Conservation (phyloP, 2,113 vertebrate species). For the Cyanoliseus patagonus region DNA sequence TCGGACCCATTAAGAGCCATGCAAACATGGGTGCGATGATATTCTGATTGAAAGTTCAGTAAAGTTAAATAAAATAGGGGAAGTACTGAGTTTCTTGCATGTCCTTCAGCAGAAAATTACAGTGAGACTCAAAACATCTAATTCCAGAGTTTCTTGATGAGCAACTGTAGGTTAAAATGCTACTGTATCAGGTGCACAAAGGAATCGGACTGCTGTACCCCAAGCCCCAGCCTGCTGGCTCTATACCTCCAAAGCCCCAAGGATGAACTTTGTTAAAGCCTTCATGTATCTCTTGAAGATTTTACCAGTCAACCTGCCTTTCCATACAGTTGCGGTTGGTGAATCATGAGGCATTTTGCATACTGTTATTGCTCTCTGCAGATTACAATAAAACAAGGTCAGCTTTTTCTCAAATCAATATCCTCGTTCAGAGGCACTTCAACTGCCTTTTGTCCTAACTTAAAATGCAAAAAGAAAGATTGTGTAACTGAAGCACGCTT, state of each 20-base stretch:
- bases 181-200: neutral
- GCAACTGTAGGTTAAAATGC: neutral
- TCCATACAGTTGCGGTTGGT: neutral
- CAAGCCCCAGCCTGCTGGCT: neutral
- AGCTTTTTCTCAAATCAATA: neutral
- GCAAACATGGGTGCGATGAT: neutral
- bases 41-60: neutral
- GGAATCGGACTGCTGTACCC: neutral
- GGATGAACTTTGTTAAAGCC: neutral
- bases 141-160: neutral
- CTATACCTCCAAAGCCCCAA: neutral
- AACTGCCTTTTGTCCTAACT: neutral
- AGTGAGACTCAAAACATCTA: neutral
- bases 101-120: neutral
- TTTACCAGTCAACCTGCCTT: neutral
- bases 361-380: neutral
- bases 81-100: neutral
- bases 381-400: neutral
- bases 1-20: accelerated
- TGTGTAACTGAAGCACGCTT: neutral
- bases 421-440: neutral
- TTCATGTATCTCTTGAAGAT: neutral
- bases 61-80: neutral
- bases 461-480: neutral
- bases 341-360: neutral